Evolutionary conservation across 2,113 vertebrate genomes (phyloP), one percentile per base, ranked within the genome.

Genomic region (Clinocottus analis): DNA sequence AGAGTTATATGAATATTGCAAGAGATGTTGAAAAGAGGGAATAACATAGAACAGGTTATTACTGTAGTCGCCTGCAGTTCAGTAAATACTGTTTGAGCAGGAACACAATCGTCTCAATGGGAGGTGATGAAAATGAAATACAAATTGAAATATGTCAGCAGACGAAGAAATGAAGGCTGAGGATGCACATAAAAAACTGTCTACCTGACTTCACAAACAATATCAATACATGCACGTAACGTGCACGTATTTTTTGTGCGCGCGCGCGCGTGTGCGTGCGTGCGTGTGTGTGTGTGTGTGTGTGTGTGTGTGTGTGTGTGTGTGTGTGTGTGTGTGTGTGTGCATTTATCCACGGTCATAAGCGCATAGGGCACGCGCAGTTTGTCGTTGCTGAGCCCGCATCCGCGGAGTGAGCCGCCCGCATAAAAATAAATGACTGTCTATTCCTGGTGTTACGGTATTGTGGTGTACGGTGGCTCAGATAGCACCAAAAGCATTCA

Each of bases 311-410:
- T 12, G 3, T 49, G 61, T 25, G 66, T 35, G 21, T 43, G 47
- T 3, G 47, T n/a, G 47, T 21, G 17, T 10, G 47, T 12, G 51
- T 25, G n/a, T 3, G 51, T 16, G 13, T 29, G 55, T 21, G 47
- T 49, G 47, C 19, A 21, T 79, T 58, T 72, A 33, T 82, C 77
- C 79, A 77, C 79, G 69, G 81, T 84, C 82, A 23, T 86, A 89
- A 75, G 85, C 84, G 87, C 85, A 88, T 27, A 84, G 91, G 87
- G 91, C 76, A 91, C 75, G 89, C 89, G 90, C 91, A 89, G 91
- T 84, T 77, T 35, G 80, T 84, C 79, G 77, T 83, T 43, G 65
- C 82, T 79, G n/a, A n/a, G n/a, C n/a, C n/a, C n/a, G n/a, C n/a
- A n/a, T n/a, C n/a, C n/a, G n/a, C n/a, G n/a, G n/a, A n/a, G n/a